Evolutionary conservation across 2,797 vertebrate genomes (phyloP).

Genomic region (Lycodopsis pacificus): DNA sequence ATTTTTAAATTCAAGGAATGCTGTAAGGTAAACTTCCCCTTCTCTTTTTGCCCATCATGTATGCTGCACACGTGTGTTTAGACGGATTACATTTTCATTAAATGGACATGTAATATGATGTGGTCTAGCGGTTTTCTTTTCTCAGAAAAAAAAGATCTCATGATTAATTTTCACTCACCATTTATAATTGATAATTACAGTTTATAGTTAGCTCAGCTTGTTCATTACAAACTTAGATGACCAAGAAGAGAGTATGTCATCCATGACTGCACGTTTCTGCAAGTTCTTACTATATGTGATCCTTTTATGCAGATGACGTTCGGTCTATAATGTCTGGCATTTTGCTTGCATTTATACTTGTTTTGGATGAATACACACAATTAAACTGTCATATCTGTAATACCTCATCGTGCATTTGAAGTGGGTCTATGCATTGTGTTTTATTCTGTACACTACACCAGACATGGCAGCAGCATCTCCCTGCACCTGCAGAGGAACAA

Average conservation of each 20-base stretch:
- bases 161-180: constrained; percentile 63
- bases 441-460: neutral
- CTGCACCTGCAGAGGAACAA: neutral
- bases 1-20: constrained; percentile 22
- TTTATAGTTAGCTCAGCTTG: constrained; percentile 66
- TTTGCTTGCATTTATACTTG: neutral
- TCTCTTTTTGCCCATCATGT: constrained; percentile 4
- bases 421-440: neutral
- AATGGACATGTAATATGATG: constrained; percentile 28
- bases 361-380: neutral
- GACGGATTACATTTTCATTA: constrained; percentile 31
- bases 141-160: constrained; percentile 39
- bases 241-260: constrained; percentile 36
- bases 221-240: constrained; percentile 61
- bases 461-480: neutral
- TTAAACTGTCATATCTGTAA: neutral
- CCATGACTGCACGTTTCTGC: constrained; percentile 33
- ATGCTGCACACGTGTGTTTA: constrained; percentile 12
- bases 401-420: neutral
- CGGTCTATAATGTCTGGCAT: neutral
- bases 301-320: constrained; percentile 8
- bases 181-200: constrained; percentile 44
- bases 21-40: constrained; percentile 8
- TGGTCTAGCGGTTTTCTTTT: constrained; percentile 44
- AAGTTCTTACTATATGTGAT: neutral